These are phyloP conservation scores for Heliconius sara DNA, from an alignment of 2,888 invertebrate species.

Conservation along the genomic window DNA sequence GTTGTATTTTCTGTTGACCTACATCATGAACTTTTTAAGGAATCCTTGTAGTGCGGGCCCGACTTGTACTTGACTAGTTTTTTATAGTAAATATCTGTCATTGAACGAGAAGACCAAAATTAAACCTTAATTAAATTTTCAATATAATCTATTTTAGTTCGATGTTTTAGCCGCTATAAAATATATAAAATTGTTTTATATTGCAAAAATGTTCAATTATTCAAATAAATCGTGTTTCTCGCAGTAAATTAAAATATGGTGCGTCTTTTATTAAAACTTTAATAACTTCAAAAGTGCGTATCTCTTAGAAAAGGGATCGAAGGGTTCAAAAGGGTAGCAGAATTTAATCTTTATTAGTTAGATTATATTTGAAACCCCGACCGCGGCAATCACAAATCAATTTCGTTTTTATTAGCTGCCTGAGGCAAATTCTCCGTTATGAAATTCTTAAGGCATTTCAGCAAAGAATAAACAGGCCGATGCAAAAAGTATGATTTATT, in stretches of 20 bases:
- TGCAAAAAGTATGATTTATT: conserved; percentile 35
- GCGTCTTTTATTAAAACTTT: conserved; percentile 10
- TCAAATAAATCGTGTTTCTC: not conserved
- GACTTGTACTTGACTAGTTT: not conserved
- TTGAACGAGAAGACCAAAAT: too few species aligned
- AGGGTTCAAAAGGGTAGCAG: conserved; percentile 27
- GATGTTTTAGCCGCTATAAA: not conserved
- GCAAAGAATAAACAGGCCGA: conserved; percentile 30
- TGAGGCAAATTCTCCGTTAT: conserved; percentile 72
- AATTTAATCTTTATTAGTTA: conserved; percentile 40
- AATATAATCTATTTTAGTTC: too few species aligned
- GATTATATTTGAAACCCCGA: conserved; percentile 50
- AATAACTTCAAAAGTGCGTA: conserved; percentile 19
- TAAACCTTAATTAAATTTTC: too few species aligned
- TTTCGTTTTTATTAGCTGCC: conserved; percentile 68
- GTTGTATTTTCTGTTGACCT: not conserved
- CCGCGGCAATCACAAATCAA: conserved; percentile 60
- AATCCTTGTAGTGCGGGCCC: not conserved
- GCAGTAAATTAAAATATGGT: conserved; percentile 15
- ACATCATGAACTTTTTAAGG: not conserved
- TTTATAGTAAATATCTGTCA: not conserved
- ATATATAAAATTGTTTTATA: not conserved
- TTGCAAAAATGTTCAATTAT: not conserved
- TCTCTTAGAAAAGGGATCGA: conserved; percentile 7
- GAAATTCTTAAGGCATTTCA: conserved; percentile 63